phyloP scores from a whole-genome alignment of 2,113 vertebrate species.

The Semicossyphus pulcher region DNA sequence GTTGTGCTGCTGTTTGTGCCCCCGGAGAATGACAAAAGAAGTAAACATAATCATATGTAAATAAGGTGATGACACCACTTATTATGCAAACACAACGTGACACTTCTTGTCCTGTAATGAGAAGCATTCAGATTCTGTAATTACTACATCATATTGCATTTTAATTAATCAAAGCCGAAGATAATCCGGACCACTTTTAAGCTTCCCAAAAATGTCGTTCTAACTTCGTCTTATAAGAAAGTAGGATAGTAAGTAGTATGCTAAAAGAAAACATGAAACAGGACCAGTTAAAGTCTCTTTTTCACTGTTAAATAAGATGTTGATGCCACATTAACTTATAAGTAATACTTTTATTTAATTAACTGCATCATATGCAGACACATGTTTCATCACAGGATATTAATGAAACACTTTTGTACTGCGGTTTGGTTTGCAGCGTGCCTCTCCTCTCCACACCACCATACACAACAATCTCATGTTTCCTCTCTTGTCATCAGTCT shows the following conservation, averaged over 20 bases:
- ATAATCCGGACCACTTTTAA: too few species aligned
- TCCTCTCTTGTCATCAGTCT: slow-evolving; percentile 55
- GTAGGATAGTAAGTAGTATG: too few species aligned
- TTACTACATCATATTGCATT: not conserved
- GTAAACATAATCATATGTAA: slow-evolving; percentile 1
- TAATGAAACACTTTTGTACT: not conserved
- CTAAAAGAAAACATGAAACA: not conserved
- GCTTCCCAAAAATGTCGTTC: too few species aligned
- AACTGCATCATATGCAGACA: not conserved
- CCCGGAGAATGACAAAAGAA: slow-evolving; percentile 1
- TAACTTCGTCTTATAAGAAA: too few species aligned
- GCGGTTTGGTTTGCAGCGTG: slow-evolving; percentile 14
- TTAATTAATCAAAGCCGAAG: not conserved
- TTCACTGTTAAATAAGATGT: not conserved
- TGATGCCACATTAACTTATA: not conserved
- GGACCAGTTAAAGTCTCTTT: not conserved
- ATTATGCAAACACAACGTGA: not conserved
- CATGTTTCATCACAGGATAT: not conserved
- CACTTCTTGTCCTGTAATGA: not conserved
- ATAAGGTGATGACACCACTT: slow-evolving; percentile 15
- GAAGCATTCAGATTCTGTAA: not conserved
- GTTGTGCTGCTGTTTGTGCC: slow-evolving; percentile 18
- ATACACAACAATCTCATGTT: slow-evolving; percentile 41
- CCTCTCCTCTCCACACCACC: slow-evolving; percentile 18
- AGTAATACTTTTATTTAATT: not conserved